Evolutionary conservation across 30 jellyfish, hydroid and myxozoan genomes (phyloP), one percentile per base, ranked within the genome.

Genomic region (Aurelia sp.): DNA sequence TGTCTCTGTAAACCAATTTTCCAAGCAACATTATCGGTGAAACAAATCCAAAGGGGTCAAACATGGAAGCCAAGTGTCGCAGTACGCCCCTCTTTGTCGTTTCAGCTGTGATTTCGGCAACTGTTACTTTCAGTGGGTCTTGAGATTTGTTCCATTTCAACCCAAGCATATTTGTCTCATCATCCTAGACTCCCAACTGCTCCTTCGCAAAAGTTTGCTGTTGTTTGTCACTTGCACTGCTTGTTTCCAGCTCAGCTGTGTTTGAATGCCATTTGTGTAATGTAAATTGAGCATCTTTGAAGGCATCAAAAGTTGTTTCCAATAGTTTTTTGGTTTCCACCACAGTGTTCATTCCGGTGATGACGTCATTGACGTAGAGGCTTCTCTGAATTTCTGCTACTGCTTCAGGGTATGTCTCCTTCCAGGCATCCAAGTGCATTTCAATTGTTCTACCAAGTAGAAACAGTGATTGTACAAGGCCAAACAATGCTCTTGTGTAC

Each of bases 221-320:
- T 15, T 71, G 80, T 10, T 21, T 0, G 9, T 13, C 69, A 3
- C 8, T 48, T 24, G 4, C 13, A 17, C 31, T 6, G 8, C 74
- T 69, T 1, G 58, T 72, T 76, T 90, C 81, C 2, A 90, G 19
- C 41, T 61, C 18, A 4, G 33, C 15, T 21, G 12, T 71, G 57
- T 90, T 90, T 20, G 96, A 84, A 61, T 90, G 96, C 92, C 96
- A 82, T 65, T 82, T 90, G 92, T 90, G n/a, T n/a, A n/a, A n/a
- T n/a, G 33, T 58, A 57, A 89, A 64, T 20, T 89, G 89, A 16
- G 78, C 97, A 17, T 65, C 88, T 24, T 68, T 59, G 83, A 82
- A 84, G 17, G 73, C 24, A 11, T 63, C 67, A 21, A 65, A 21
- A 18, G 85, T 78, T 7, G 67, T 74, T 8, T 31, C 78, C 69